Percentiles rank a stretch among this genome's conserved stretches.
These are phyloP conservation scores for Nannoperca australis DNA, from an alignment of 2,797 vertebrate genomes.

Conservation along the genomic window DNA sequence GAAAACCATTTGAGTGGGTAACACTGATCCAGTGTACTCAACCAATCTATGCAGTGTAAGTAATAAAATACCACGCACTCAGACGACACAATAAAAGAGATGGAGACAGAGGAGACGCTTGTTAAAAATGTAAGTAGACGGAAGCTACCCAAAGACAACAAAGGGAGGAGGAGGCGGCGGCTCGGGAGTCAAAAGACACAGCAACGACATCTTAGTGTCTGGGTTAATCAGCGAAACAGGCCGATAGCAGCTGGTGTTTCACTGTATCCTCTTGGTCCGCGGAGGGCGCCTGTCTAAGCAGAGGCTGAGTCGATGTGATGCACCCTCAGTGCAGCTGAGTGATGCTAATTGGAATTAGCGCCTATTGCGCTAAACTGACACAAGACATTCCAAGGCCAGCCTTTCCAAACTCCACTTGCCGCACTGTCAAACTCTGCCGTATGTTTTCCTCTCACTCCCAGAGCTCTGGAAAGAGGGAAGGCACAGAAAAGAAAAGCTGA, in stretches of 20 bases:
- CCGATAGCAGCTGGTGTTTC: constrained; percentile 81
- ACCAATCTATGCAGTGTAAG: constrained; percentile 86
- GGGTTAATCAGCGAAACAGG: constrained; percentile 81
- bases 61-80: constrained; percentile 85
- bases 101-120: constrained; percentile 84
- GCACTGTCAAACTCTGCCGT: constrained; percentile 68
- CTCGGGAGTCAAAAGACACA: constrained; percentile 80
- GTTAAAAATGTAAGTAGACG: constrained; percentile 86
- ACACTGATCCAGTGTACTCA: constrained; percentile 85
- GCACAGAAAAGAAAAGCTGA: constrained; percentile 8
- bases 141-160: constrained; percentile 78
- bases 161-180: constrained; percentile 67
- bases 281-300: constrained; percentile 77
- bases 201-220: constrained; percentile 81
- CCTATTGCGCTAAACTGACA: constrained; percentile 74
- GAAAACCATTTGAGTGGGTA: constrained; percentile 85
- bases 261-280: constrained; percentile 64
- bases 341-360: constrained; percentile 83
- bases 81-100: constrained; percentile 85
- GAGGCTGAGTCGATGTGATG: constrained; percentile 79
- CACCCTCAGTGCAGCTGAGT: constrained; percentile 66
- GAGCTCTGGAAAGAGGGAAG: constrained; percentile 63
- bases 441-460: constrained; percentile 62
- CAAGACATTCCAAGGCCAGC: constrained; percentile 64
- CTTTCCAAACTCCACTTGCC: constrained; percentile 55